Evolutionary conservation across 1,140 invertebrate species (phyloP).

Genomic region (Orchesella cincta): DNA sequence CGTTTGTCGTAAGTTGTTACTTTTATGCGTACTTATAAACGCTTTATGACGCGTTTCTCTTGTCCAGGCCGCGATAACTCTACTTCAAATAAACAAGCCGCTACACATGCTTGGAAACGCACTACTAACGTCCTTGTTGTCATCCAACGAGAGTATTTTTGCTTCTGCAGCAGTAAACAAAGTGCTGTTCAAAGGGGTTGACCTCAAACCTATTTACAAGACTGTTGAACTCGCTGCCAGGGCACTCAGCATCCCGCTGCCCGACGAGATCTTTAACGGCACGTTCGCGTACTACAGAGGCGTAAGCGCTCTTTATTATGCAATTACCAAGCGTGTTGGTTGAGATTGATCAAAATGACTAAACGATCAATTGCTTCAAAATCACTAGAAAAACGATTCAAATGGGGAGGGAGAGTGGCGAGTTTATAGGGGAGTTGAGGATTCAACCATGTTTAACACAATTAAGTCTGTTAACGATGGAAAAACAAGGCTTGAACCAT

Average conservation of each 20-base stretch:
- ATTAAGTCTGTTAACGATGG: slow-evolving; percentile 14
- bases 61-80: neutral
- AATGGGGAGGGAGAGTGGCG: neutral
- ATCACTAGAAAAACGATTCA: neutral
- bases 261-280: neutral
- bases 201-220: neutral
- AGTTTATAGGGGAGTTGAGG: neutral
- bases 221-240: neutral
- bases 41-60: neutral
- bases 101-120: neutral
- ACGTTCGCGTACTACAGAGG: neutral
- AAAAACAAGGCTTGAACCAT: neutral
- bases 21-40: neutral
- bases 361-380: neutral
- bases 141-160: no score
- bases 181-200: neutral
- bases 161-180: no score
- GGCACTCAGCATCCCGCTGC: neutral
- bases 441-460: neutral
- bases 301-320: neutral
- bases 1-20: neutral
- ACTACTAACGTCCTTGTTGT: neutral
- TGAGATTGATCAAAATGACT: neutral
- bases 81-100: neutral
- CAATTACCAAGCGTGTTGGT: neutral